A percentile compares a stretch with the other conserved stretches of the same genome.
phyloP scores from a whole-genome alignment of 1,140 invertebrate species.

The Berghia stephanieae region DNA sequence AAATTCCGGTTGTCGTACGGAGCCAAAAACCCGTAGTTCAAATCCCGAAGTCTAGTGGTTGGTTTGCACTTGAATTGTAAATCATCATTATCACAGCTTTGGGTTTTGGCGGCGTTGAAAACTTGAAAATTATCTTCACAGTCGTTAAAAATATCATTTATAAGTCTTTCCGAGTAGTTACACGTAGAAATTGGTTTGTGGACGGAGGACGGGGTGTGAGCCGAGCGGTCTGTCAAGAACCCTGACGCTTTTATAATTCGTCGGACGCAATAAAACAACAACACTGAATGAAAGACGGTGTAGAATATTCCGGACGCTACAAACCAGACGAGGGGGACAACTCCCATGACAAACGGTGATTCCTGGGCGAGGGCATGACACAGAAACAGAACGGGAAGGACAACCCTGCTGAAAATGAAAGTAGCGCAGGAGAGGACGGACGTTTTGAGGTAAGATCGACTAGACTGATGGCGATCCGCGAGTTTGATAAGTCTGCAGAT shows the following conservation, averaged over 20 bases:
- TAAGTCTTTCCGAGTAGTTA: neutral
- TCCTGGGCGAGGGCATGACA: neutral
- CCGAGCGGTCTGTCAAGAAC: too few relatives aligned
- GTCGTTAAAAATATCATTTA: too few relatives aligned
- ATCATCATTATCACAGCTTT: neutral
- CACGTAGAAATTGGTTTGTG: neutral
- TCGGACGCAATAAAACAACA: neutral
- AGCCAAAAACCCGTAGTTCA: neutral
- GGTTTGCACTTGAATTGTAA: neutral
- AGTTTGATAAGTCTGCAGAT: neutral
- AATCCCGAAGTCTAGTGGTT: neutral
- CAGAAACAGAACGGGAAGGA: slow-evolving; percentile 4
- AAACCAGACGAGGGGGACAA: neutral
- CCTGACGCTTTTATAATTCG: neutral
- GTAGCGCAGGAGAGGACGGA: neutral
- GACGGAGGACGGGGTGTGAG: neutral
- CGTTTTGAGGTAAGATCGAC: slow-evolving; percentile 1
- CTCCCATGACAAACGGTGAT: slow-evolving; percentile 11
- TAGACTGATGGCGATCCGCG: neutral
- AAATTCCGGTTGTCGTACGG: neutral
- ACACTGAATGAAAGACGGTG: neutral
- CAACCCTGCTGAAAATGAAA: neutral
- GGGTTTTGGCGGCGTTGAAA: too few relatives aligned
- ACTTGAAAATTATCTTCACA: too few relatives aligned
- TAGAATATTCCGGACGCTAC: neutral